phyloP scores from a whole-genome alignment of 2,797 vertebrate genomes.

The Zenarchopterus dispar region DNA sequence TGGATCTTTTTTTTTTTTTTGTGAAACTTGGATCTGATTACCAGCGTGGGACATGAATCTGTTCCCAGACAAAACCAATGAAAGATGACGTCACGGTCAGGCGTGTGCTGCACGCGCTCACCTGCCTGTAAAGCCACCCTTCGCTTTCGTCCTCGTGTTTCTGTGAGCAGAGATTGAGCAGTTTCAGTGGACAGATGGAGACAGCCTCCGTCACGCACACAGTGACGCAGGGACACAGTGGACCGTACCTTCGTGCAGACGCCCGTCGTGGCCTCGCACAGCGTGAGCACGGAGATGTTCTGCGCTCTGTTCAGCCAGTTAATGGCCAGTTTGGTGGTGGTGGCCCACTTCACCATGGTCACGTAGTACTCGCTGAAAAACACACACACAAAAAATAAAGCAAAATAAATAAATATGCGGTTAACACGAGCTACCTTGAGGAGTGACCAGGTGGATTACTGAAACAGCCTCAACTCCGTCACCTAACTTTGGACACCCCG shows the following conservation, averaged over 20 bases:
- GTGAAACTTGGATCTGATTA: background rate
- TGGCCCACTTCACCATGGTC: constrained; percentile 99
- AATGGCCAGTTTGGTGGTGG: constrained; percentile 94
- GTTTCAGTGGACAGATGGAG: constrained; percentile 3
- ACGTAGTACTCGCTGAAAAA: constrained; percentile 91
- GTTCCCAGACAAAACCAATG: background rate
- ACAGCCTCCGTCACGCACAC: background rate
- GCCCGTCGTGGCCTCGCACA: constrained; percentile 95
- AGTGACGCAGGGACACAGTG: background rate
- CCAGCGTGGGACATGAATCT: no score
- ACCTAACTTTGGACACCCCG: no score
- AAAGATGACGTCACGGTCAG: background rate
- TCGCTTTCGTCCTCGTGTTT: constrained; percentile 97
- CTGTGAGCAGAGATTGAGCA: constrained; percentile 74
- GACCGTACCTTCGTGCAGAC: constrained; percentile 92
- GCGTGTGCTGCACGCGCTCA: constrained; percentile 45
- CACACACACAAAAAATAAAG: background rate
- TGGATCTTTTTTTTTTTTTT: no score
- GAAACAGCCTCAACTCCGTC: no score
- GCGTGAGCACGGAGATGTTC: constrained; percentile 95
- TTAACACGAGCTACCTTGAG: no score
- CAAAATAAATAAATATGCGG: no score
- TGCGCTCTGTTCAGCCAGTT: constrained; percentile 98
- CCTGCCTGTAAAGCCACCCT: constrained; percentile 95
- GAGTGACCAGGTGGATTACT: no score